Conservation (phyloP, 2,888 invertebrate species). For the Petrolisthes manimaculis region DNA sequence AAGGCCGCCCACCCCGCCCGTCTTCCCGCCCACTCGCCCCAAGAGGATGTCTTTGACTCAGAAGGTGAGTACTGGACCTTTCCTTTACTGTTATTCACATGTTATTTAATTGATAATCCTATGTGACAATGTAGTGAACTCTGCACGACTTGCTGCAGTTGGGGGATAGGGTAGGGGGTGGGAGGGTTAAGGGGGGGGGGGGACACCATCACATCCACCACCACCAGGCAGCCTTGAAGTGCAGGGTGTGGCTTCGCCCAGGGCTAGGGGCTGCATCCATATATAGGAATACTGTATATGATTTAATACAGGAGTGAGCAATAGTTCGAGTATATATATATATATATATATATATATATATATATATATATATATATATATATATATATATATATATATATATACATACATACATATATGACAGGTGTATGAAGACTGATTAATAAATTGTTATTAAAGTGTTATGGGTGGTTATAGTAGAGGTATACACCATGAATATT, state of each 20-base stretch:
- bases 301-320: too few species aligned
- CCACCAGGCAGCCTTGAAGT: background rate
- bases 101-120: background rate
- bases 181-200: background rate
- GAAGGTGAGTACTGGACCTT: constrained; percentile 51
- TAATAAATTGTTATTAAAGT: too few species aligned
- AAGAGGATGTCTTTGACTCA: constrained; percentile 54
- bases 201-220: background rate
- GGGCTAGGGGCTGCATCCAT: background rate
- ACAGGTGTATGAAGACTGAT: too few species aligned
- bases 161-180: background rate
- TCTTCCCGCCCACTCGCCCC: constrained; percentile 49
- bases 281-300: too few species aligned
- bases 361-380: too few species aligned
- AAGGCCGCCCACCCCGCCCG: constrained; percentile 23
- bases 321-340: too few species aligned
- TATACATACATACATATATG: background rate
- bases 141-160: background rate
- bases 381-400: too few species aligned
- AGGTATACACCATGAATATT: too few species aligned
- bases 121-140: background rate
- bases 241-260: constrained; percentile 8
- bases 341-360: too few species aligned
- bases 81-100: background rate
- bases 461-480: too few species aligned